Base-by-base conservation (phyloP, 2,888 invertebrate species). In the Agrochola circellaris region DNA sequence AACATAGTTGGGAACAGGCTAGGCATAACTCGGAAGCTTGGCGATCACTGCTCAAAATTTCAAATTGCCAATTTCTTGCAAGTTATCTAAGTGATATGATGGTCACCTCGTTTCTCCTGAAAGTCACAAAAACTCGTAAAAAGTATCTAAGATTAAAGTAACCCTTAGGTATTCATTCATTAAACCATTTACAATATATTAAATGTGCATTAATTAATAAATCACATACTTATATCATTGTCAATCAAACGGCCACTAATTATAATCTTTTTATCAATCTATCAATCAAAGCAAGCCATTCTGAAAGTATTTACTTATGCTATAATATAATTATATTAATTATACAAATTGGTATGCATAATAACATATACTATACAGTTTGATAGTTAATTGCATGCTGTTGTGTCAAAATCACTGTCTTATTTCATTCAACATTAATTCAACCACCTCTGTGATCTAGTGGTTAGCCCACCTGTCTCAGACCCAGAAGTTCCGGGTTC, bases 161-260 rank as follows among this genome's bases (percentile, higher is more conserved):
- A 45, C 34, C 45, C 26, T 48, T 34, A 54, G 7, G 8, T 11
- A 67, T 23, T 56, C 2, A 79, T 17, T 79, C 2, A 54, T 38
- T 48, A 30, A 56, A 42, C 54, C 11, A 64, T 54, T 65, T 48
- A 54, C 20, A 51, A 60, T 34, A 11, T 62, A 84, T 83, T 61
- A 83, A 79, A 11, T n/a, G 15, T 11, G 3, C 15, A 9, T 30
- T 75, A 34, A 71, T 75, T 61, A 66, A 65, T 38, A 58, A 64
- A 84, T 75, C 54, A 56, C 79, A 84, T 66, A 64, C 1, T 20
- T 69, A 51, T 62, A 13, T 66, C 58, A 75, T 69, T 88, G 81
- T 78, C 87, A 88, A 81, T 86, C 87, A 86, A 78, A 75, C 65
- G 5, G 11, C 34, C n/a, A 68, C 60, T 78, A 77, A 86, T 86